phyloP scores from a whole-genome alignment of 2,888 invertebrate species.

The Ophioninae sp. region DNA sequence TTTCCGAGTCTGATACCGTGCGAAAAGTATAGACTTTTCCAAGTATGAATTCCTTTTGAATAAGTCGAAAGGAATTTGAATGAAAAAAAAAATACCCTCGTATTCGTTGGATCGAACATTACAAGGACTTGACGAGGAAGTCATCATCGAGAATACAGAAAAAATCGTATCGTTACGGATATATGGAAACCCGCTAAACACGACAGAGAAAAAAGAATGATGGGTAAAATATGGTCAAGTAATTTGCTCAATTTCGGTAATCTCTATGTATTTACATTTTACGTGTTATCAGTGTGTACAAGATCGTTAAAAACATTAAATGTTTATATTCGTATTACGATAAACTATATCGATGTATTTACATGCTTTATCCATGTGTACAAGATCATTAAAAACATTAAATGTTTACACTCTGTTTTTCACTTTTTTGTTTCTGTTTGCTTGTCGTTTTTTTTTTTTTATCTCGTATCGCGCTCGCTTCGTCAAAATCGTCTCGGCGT shows the following conservation, averaged over 20 bases:
- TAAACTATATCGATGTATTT: slow-evolving; percentile 78
- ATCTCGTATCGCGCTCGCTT: slow-evolving; percentile 56
- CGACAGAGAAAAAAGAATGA: slow-evolving; percentile 10
- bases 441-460: slow-evolving; percentile 53
- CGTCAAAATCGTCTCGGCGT: slow-evolving; percentile 56
- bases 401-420: slow-evolving; percentile 76
- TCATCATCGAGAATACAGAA: neutral
- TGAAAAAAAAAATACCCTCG: neutral
- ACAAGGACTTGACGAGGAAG: neutral
- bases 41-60: neutral
- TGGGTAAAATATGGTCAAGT: slow-evolving; percentile 30
- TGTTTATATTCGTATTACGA: slow-evolving; percentile 78
- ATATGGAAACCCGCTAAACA: neutral
- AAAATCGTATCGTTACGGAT: neutral
- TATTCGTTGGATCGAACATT: neutral
- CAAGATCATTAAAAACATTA: slow-evolving; percentile 80
- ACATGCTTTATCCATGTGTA: slow-evolving; percentile 78
- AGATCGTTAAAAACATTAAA: slow-evolving; percentile 80
- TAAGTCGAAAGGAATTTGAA: neutral
- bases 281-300: slow-evolving; percentile 79
- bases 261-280: slow-evolving; percentile 80
- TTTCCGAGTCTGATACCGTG: neutral
- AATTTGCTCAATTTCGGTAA: slow-evolving; percentile 70
- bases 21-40: neutral
- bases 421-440: slow-evolving; percentile 63